Conservation (phyloP, 2,888 invertebrate genomes). For the Pseudolycoriella hygida region DNA sequence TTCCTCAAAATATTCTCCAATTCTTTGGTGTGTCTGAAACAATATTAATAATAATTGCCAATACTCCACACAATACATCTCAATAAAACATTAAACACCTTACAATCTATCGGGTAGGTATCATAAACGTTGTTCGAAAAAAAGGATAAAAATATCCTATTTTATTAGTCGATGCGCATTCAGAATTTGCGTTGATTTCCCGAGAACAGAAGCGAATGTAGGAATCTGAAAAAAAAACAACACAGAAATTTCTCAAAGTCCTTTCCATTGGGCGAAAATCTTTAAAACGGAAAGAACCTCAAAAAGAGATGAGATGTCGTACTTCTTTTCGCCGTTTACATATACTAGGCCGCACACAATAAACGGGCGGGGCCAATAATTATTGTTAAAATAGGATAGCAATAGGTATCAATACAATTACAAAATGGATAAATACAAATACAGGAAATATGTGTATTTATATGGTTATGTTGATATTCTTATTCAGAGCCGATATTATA, state of each 20-base stretch:
- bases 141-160: neutral
- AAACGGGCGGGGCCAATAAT: slow-evolving; percentile 9
- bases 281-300: slow-evolving; percentile 4
- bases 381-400: slow-evolving; percentile 8
- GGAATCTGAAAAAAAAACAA: neutral
- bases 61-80: too few relatives aligned
- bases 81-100: neutral
- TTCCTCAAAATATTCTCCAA: too few relatives aligned
- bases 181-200: slow-evolving; percentile 8
- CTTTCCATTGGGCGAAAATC: slow-evolving; percentile 6
- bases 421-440: slow-evolving; percentile 7
- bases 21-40: too few relatives aligned
- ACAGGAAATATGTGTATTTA: slow-evolving; percentile 3
- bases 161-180: slow-evolving; percentile 7
- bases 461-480: slow-evolving; percentile 2
- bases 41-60: too few relatives aligned
- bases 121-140: neutral
- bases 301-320: slow-evolving; percentile 6
- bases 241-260: slow-evolving; percentile 2
- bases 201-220: neutral
- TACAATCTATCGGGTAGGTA: neutral
- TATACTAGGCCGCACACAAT: slow-evolving; percentile 5
- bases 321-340: slow-evolving; percentile 3
- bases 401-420: slow-evolving; percentile 8
- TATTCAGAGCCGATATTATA: slow-evolving; percentile 1